Conservation (phyloP, 1,140 invertebrate species). For the Heterodera schachtii region DNA sequence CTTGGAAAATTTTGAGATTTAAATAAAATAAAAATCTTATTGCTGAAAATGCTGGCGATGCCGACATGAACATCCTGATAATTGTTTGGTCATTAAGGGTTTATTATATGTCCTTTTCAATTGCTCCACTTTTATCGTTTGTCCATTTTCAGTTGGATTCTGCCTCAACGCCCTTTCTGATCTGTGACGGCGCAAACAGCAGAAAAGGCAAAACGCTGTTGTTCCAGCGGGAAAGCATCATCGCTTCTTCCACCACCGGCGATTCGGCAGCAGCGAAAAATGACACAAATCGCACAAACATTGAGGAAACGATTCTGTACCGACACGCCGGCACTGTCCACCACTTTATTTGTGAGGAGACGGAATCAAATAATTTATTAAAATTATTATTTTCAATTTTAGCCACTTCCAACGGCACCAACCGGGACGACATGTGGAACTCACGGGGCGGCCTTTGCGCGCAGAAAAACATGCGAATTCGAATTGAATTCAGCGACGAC, state of each 20-base stretch:
- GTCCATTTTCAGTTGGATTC: constrained; percentile 3
- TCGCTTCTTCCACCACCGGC: neutral
- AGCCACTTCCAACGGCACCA: constrained; percentile 4
- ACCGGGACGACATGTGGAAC: neutral
- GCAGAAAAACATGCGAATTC: neutral
- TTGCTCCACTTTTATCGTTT: neutral
- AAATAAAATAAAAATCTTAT: too few relatives aligned
- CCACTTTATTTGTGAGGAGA: constrained; percentile 7
- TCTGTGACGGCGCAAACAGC: neutral
- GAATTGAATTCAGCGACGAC: neutral
- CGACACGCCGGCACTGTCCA: neutral
- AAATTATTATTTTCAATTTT: neutral
- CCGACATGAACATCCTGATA: too few relatives aligned
- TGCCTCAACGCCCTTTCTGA: neutral
- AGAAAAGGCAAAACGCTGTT: neutral
- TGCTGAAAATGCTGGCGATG: too few relatives aligned
- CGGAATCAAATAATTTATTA: neutral
- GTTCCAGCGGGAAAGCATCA: neutral
- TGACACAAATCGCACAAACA: neutral
- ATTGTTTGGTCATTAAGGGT: too few relatives aligned
- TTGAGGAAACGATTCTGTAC: neutral
- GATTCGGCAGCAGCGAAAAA: neutral
- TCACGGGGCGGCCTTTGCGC: neutral
- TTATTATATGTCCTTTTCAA: too few relatives aligned
- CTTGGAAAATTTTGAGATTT: too few relatives aligned